These are phyloP conservation scores for Bovichtus variegatus DNA, from an alignment of 2,797 vertebrate genomes.

Conservation along the genomic window DNA sequence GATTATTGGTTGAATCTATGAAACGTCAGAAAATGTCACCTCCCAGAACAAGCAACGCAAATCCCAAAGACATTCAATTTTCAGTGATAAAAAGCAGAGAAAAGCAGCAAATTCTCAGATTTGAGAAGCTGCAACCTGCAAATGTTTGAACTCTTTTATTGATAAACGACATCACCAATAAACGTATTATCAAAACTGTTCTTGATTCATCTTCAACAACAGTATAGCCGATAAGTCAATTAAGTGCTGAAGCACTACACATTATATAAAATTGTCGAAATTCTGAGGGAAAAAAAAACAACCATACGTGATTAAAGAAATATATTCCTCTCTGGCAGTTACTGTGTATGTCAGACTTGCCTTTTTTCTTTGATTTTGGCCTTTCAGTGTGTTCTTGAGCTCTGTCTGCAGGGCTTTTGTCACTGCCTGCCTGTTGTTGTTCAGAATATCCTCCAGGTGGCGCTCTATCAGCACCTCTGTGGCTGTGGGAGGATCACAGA, in stretches of 20 bases:
- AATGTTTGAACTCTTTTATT: neutral
- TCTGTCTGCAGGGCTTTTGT: conserved; percentile 64
- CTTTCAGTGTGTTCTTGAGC: conserved; percentile 62
- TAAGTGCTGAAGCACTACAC: neutral
- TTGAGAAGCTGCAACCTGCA: neutral
- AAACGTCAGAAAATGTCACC: neutral
- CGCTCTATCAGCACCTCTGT: conserved; percentile 74
- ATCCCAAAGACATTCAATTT: neutral
- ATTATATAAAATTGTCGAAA: neutral
- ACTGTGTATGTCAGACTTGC: conserved; percentile 34
- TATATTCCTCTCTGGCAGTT: neutral
- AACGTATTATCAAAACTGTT: neutral
- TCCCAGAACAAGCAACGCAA: neutral
- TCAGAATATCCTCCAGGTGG: conserved; percentile 81
- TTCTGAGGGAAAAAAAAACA: neutral
- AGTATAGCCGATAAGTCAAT: neutral
- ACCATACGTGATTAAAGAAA: neutral
- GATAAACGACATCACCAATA: no score
- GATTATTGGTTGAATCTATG: neutral
- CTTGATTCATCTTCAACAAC: neutral
- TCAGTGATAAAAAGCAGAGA: neutral
- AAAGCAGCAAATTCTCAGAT: neutral
- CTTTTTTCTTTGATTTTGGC: conserved; percentile 60
- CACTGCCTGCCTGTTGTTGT: conserved; percentile 73
- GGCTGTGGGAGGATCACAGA: conserved; percentile 48